Percentiles rank a stretch among this genome's conserved stretches.
These are phyloP conservation scores for Ophion obscuratus DNA, from an alignment of 2,888 invertebrate genomes.

Conservation along the genomic window DNA sequence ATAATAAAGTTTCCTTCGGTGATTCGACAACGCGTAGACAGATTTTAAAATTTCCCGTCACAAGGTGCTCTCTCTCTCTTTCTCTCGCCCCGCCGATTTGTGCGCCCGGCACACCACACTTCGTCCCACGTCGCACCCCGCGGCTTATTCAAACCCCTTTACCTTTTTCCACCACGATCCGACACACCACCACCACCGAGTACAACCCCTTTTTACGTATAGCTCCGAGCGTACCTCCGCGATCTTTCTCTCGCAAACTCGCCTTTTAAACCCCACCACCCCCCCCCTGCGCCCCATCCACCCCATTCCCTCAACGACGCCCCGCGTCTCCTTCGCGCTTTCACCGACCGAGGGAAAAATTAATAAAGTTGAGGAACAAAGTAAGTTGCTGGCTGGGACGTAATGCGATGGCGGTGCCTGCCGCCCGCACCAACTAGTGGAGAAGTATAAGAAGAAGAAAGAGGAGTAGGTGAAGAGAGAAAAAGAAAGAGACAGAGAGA, in stretches of 20 bases:
- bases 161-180: slow-evolving; percentile 52
- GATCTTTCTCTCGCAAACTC: slow-evolving; percentile 47
- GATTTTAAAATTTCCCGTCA: slow-evolving; percentile 84
- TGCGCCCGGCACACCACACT: slow-evolving; percentile 32
- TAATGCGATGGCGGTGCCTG: slow-evolving; percentile 78
- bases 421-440: slow-evolving; percentile 50
- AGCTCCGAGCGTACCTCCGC: slow-evolving; percentile 53
- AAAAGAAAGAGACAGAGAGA: no score
- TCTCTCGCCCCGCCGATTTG: slow-evolving; percentile 63
- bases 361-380: slow-evolving; percentile 84
- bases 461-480: background rate
- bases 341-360: slow-evolving; percentile 84
- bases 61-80: slow-evolving; percentile 76
- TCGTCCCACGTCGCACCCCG: slow-evolving; percentile 8
- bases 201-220: slow-evolving; percentile 62
- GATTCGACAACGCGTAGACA: slow-evolving; percentile 84
- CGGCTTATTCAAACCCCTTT: slow-evolving; percentile 45
- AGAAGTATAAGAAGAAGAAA: slow-evolving; percentile 45
- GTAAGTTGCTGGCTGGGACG: slow-evolving; percentile 82
- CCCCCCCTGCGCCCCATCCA: slow-evolving; percentile 6
- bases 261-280: slow-evolving; percentile 25
- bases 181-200: slow-evolving; percentile 46
- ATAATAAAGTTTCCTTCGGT: slow-evolving; percentile 84
- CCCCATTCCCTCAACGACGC: background rate
- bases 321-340: slow-evolving; percentile 43